A percentile compares a stretch with the other conserved stretches of the same genome.
These are phyloP conservation scores for Eucidaris tribuloides DNA, from an alignment of 35 echinoderm and acorn worm genomes.

Conservation along the genomic window DNA sequence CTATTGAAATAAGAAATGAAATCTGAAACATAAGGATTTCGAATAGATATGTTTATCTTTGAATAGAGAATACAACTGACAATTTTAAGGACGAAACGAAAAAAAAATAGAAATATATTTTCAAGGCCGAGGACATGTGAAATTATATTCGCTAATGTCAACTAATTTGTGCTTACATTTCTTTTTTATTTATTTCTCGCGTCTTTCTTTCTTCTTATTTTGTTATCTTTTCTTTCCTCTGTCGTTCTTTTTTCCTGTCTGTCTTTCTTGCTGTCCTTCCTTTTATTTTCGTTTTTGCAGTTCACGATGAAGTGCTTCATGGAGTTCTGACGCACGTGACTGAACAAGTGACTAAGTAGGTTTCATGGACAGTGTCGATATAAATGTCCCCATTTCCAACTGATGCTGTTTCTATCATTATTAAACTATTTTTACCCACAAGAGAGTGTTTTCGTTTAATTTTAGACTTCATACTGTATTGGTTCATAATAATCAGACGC, in stretches of 20 bases:
- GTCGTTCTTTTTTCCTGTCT: background rate
- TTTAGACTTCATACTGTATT: no score
- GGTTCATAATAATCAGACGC: no score
- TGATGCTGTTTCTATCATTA: no score
- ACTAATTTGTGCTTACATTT: background rate
- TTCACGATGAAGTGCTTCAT: conserved; percentile 66
- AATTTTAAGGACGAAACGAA: no score
- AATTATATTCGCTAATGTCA: no score
- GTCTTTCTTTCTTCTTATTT: background rate
- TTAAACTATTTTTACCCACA: no score
- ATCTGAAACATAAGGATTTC: no score
- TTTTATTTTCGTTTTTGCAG: conserved; percentile 8
- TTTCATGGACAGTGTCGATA: background rate
- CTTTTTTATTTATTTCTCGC: background rate
- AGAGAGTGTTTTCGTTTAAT: no score
- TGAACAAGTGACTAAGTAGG: conserved; percentile 83
- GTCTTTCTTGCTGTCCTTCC: background rate
- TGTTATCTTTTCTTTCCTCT: background rate
- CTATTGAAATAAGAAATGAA: no score
- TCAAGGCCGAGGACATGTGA: background rate
- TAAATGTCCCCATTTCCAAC: no score
- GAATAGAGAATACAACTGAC: no score
- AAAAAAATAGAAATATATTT: background rate
- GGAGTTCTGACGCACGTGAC: conserved; percentile 67
- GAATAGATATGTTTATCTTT: no score